Evolutionary conservation across 2,113 vertebrate species (phyloP).

Genomic region (Cebidichthys violaceus): DNA sequence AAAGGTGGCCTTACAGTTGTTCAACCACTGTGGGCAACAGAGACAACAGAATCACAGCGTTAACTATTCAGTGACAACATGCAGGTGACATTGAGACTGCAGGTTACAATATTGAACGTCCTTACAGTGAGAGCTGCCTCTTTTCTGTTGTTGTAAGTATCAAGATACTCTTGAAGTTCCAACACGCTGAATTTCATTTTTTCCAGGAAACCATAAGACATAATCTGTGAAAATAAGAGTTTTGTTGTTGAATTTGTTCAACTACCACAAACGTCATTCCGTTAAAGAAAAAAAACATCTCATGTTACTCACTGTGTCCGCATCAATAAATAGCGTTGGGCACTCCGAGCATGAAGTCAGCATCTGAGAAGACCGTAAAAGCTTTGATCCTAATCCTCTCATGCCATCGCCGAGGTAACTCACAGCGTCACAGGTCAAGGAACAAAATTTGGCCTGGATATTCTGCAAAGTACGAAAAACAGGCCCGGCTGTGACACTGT

Average conservation of each 20-base stretch:
- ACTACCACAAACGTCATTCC: not conserved
- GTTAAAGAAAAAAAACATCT: not conserved
- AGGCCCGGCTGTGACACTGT: constrained; percentile 9
- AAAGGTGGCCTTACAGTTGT: constrained; percentile 94
- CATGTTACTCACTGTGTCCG: constrained; percentile 91
- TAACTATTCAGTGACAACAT: not conserved
- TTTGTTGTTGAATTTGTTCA: not conserved
- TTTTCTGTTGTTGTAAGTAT: constrained; percentile 96
- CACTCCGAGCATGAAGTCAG: constrained; percentile 94
- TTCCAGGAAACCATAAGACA: constrained; percentile 95
- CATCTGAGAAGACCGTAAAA: constrained; percentile 95
- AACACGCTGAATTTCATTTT: constrained; percentile 98
- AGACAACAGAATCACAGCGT: not conserved
- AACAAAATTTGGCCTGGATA: constrained; percentile 96
- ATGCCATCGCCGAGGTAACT: constrained; percentile 93
- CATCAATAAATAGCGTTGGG: constrained; percentile 94
- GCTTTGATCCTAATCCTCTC: constrained; percentile 94
- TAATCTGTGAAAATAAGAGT: constrained; percentile 84
- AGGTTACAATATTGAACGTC: not conserved
- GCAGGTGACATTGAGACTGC: not conserved
- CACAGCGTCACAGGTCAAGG: constrained; percentile 92
- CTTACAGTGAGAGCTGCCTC: constrained; percentile 94
- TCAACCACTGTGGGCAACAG: constrained; percentile 89
- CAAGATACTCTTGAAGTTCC: constrained; percentile 97
- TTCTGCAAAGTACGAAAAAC: constrained; percentile 85